These are phyloP conservation scores for Holothuria scabra DNA, from an alignment of 53 echinoderm and acorn worm species.

Conservation along the genomic window DNA sequence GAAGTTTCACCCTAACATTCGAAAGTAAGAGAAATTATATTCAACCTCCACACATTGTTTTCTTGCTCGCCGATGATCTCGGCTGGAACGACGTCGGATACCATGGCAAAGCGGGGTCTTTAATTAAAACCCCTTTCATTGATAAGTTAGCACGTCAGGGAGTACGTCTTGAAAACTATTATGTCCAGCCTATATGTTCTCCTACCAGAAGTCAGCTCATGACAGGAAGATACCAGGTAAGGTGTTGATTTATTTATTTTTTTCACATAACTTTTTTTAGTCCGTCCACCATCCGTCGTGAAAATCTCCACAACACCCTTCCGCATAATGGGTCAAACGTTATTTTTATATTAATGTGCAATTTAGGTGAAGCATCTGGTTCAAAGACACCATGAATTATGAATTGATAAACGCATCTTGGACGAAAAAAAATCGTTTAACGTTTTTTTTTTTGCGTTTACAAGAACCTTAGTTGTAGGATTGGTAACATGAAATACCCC, in stretches of 20 bases:
- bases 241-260: not conserved
- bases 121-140: conserved; percentile 62
- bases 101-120: conserved; percentile 59
- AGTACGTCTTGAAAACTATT: conserved; percentile 77
- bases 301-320: no score
- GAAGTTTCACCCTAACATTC: not conserved
- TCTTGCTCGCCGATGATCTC: conserved; percentile 75
- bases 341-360: no score
- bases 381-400: no score
- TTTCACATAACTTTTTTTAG: no score
- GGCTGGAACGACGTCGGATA: conserved; percentile 80
- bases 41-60: conserved; percentile 67
- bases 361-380: no score
- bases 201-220: conserved; percentile 80
- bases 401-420: no score
- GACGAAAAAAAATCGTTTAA: no score
- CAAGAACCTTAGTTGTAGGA: no score
- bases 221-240: conserved; percentile 78
- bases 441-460: no score
- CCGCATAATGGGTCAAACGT: no score
- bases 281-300: no score
- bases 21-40: not conserved
- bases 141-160: conserved; percentile 65
- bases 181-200: conserved; percentile 77
- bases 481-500: no score